Evolutionary conservation across 1,140 invertebrate species (phyloP).

Genomic region (Drosophila sechellia): DNA sequence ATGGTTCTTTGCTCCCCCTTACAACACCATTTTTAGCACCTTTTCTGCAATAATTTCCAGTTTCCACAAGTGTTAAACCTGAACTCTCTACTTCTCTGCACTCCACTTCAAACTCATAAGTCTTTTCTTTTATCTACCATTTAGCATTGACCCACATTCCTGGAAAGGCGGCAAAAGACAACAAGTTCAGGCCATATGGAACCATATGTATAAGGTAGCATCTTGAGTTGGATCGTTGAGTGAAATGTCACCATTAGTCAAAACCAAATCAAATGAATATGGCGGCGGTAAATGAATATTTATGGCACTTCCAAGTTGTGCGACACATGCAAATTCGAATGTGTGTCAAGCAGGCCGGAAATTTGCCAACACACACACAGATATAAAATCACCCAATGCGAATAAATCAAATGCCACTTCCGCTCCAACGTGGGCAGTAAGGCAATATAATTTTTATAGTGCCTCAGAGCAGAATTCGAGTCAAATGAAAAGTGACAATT

Average conservation of each 20-base stretch:
- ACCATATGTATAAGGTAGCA: slow-evolving; percentile 9
- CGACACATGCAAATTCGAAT: slow-evolving; percentile 66
- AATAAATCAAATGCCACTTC: slow-evolving; percentile 78
- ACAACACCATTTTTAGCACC: background rate
- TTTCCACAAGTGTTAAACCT: background rate
- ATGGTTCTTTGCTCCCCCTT: no score
- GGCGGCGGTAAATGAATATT: slow-evolving; percentile 36
- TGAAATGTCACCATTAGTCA: slow-evolving; percentile 61
- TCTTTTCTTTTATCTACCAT: slow-evolving; percentile 13
- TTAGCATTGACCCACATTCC: slow-evolving; percentile 73
- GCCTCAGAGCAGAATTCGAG: slow-evolving; percentile 20
- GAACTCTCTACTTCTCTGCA: background rate
- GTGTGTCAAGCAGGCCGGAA: slow-evolving; percentile 72
- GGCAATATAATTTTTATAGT: slow-evolving; percentile 4
- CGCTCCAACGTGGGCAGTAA: slow-evolving; percentile 58
- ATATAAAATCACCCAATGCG: slow-evolving; percentile 52
- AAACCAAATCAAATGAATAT: slow-evolving; percentile 34
- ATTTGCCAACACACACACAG: slow-evolving; percentile 58
- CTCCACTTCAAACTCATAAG: background rate
- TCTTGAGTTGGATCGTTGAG: slow-evolving; percentile 14
- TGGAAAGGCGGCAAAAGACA: slow-evolving; percentile 54
- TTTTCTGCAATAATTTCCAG: background rate
- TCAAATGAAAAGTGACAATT: slow-evolving; percentile 72
- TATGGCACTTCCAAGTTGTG: slow-evolving; percentile 52
- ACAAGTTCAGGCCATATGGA: slow-evolving; percentile 33